Percentiles rank a stretch among this genome's conserved stretches.
Evolutionary conservation across 92 coral and sea anemone genomes (phyloP).

Genomic region (Umimayanthus chanpuru): DNA sequence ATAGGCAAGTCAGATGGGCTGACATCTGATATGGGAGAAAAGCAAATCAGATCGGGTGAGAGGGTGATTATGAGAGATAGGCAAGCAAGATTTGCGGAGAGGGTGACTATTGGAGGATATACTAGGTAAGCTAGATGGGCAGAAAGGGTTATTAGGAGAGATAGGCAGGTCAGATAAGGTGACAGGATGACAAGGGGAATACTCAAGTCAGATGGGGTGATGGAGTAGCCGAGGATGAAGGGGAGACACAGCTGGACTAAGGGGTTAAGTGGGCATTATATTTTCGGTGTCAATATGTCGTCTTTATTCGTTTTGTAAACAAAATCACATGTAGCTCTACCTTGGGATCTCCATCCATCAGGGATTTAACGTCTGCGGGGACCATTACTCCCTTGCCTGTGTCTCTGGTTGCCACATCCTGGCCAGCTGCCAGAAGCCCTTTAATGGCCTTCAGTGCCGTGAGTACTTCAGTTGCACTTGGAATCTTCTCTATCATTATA

Average conservation of each 20-base stretch:
- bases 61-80: neutral
- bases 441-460: conserved; percentile 62
- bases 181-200: neutral
- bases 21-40: neutral
- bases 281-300: too few relatives aligned
- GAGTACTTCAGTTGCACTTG: conserved; percentile 62
- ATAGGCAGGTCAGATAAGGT: neutral
- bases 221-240: too few relatives aligned
- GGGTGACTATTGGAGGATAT: too few relatives aligned
- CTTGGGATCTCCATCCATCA: conserved; percentile 44
- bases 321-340: conserved; percentile 2
- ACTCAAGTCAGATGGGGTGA: too few relatives aligned
- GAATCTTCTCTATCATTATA: conserved; percentile 68
- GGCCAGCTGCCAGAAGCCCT: conserved; percentile 42
- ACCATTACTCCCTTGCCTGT: conserved; percentile 50
- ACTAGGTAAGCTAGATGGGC: too few relatives aligned
- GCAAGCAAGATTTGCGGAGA: neutral
- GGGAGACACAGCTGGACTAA: too few relatives aligned
- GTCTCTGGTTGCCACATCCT: conserved; percentile 43
- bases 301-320: too few relatives aligned
- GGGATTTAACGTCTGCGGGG: conserved; percentile 30
- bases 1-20: neutral
- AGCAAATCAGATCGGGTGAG: neutral
- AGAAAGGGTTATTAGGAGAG: too few relatives aligned
- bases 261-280: too few relatives aligned